These are phyloP conservation scores for Danio aesculapii DNA, from an alignment of 2,797 vertebrate species.

Conservation along the genomic window DNA sequence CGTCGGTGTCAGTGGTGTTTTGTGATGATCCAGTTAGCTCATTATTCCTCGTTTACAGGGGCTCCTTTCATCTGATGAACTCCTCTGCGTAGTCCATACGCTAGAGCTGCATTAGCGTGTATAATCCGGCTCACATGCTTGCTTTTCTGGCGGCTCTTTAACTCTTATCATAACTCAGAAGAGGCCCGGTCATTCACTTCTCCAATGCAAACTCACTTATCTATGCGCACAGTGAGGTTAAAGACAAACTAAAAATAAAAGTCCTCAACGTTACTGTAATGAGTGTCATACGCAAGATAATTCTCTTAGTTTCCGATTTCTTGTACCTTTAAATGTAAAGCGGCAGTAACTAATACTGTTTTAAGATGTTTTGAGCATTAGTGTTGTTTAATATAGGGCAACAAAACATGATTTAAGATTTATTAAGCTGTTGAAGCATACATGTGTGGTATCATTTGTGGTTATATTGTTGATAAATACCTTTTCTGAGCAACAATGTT, in stretches of 20 bases:
- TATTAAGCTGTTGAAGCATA: no score
- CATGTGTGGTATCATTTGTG: no score
- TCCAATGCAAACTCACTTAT: background rate
- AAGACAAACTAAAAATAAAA: background rate
- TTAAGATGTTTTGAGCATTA: background rate
- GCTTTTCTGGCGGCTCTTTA: slow-evolving; percentile 8
- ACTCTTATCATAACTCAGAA: slow-evolving; percentile 21
- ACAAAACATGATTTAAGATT: no score
- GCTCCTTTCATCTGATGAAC: slow-evolving; percentile 23
- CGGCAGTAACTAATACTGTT: background rate
- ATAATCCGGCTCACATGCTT: slow-evolving; percentile 15
- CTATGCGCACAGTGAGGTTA: background rate
- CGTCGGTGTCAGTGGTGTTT: background rate
- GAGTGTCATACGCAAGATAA: background rate
- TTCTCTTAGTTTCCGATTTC: background rate
- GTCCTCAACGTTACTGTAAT: background rate
- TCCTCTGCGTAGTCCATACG: background rate
- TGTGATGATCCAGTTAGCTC: background rate
- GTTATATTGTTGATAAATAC: no score
- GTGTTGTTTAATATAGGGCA: background rate
- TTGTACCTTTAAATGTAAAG: background rate
- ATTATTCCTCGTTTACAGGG: background rate
- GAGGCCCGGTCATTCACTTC: slow-evolving; percentile 27
- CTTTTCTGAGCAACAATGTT: no score
- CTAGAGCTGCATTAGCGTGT: background rate